Base-by-base conservation (phyloP, 2,113 vertebrate genomes). In the Heloderma charlesbogerti region DNA sequence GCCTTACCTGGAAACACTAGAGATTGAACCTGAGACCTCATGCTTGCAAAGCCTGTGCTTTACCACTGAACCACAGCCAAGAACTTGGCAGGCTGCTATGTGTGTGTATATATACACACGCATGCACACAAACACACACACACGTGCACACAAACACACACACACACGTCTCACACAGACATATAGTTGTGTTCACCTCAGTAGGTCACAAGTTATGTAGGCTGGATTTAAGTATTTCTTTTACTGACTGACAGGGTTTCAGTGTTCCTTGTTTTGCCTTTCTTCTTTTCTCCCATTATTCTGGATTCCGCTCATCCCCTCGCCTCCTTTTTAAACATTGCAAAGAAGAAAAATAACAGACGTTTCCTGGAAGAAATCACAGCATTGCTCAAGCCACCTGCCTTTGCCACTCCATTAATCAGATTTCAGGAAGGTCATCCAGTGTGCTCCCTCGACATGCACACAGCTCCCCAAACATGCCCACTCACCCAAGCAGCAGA, bases 401-500 rank as follows among this genome's bases (percentile, higher is more conserved):
- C 37, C 8, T 31, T 1, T 74, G 25, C 22, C 88, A 72, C 29
- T 51, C 54, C 25, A 83, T 88, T 84, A 88, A 82, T 0, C 18
- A 87, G 12, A 34, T 8, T 85, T 74, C 6, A 66, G 3, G 51
- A 34, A 67, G 57, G 40, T 48, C 10, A 18, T 34, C 5, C 1
- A 27, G 63, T 31, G 27, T 51, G 34, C n/a, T 81, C 29, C 40
- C 34, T 51, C 37, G 43, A 66, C 51, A 77, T 9, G 0, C 1
- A 51, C 4, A 92, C 40, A 18, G 16, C 0, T 69, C 60, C 10
- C 4, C 60, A 20, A 84, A 40, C 10, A 45, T 67, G 34, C 16
- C 45, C 15, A 22, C 43, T 79, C 57, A 0, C 2, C 12, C 25
- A 81, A 0, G 1, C 25, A 60, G 84, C 1, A 89, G 2, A 6